Conservation (phyloP, 2,113 vertebrate genomes). For the Poeciliopsis retropinna region DNA sequence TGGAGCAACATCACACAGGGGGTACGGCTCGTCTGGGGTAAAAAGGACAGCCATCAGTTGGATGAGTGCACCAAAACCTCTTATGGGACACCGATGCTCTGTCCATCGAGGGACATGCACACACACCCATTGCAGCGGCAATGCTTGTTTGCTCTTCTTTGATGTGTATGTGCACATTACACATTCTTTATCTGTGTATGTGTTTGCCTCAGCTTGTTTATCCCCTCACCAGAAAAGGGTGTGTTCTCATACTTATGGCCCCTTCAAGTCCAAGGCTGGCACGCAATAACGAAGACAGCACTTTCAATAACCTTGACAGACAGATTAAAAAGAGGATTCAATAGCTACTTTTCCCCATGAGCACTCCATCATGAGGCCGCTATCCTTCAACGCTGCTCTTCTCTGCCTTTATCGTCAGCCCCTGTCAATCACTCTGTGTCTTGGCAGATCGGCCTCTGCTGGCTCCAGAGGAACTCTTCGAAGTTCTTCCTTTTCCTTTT, state of each 20-base stretch:
- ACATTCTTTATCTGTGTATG: not conserved
- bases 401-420: slow-evolving; percentile 68
- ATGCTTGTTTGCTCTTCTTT: not conserved
- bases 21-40: slow-evolving; percentile 2
- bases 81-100: slow-evolving; percentile 24
- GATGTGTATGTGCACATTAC: not conserved
- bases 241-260: slow-evolving; percentile 58
- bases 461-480: slow-evolving; percentile 39
- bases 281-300: slow-evolving; percentile 75
- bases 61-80: slow-evolving; percentile 23
- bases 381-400: slow-evolving; percentile 63
- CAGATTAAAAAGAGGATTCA: slow-evolving; percentile 80
- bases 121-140: slow-evolving; percentile 2
- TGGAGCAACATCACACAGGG: not conserved
- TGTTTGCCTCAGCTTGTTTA: slow-evolving; percentile 48
- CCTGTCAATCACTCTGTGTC: slow-evolving; percentile 70
- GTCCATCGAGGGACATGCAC: not conserved
- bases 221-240: slow-evolving; percentile 14
- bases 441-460: slow-evolving; percentile 57
- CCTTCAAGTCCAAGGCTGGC: slow-evolving; percentile 70
- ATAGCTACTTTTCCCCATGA: slow-evolving; percentile 73
- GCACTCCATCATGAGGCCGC: slow-evolving; percentile 72
- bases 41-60: slow-evolving; percentile 8
- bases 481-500: slow-evolving; percentile 51
- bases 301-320: slow-evolving; percentile 81